Base-by-base conservation (phyloP, 2,888 invertebrate species). In the Poecilobothrus nobilitatus region DNA sequence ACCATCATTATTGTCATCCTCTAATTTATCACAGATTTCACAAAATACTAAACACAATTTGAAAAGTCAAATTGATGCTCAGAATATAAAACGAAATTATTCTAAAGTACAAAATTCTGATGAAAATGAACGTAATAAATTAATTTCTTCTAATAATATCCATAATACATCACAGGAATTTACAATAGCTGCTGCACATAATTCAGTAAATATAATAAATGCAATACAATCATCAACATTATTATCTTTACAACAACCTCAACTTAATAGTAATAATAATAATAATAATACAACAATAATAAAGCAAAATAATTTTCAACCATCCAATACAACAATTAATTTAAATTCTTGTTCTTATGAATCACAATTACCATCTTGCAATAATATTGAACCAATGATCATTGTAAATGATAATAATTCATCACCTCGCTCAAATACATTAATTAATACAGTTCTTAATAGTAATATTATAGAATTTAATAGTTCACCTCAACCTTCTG, bases 351-450 rank as follows among this genome's bases (percentile, higher is more conserved):
- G 18, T 18, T 53, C 53, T 53, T 53, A 53, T 53, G 53, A 53
- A 53, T 53, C 53, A n/a, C 53, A 12, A 53, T 18, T 1, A 53
- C 6, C 15, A 53, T 18, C 53, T 2, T 53, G 18, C 8, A 37
- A 8, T 53, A 53, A 53, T 53, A 5, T 18, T 1, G 53, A 53
- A 53, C 18, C 53, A 53, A 53, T 53, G 53, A 53, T 15, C 15
- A 53, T 53, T 18, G 53, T 15, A 12, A 12, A 53, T 53, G 53
- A 53, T 18, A 53, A 53, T 53, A 15, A 41, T 12, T 5, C 12
- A 9, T 53, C 53, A 53, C 53, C 53, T 53, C 53, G 53, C 53
- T 53, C 53, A 53, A 53, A 53, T n/a, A 53, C 53, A 53, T 53
- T 53, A 53, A 53, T 53, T 53, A 53, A 53, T 53, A 53, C 53